These are phyloP conservation scores for Perccottus glenii DNA, from an alignment of 2,113 vertebrate genomes.

Conservation along the genomic window DNA sequence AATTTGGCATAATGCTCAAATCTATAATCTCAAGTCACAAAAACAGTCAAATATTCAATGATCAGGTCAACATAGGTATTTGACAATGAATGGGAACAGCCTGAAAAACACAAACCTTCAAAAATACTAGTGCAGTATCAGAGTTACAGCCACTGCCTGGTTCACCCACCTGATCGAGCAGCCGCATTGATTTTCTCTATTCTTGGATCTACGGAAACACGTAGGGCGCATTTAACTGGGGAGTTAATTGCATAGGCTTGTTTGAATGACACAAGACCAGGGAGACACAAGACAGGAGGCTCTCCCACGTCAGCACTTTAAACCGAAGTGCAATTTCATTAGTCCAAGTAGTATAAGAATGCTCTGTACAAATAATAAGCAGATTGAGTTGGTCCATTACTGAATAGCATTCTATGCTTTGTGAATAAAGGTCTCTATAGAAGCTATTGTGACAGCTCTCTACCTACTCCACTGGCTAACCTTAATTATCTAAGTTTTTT, in stretches of 20 bases:
- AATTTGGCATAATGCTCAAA: neutral
- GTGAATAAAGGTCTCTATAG: too few species aligned
- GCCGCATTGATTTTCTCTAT: constrained; percentile 40
- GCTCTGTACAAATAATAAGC: too few species aligned
- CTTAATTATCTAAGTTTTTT: too few species aligned
- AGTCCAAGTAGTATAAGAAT: constrained; percentile 25
- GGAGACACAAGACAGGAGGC: constrained; percentile 4
- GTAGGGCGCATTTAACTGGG: constrained; percentile 31
- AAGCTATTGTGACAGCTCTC: too few species aligned
- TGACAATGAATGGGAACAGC: neutral
- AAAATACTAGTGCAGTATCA: constrained; percentile 19
- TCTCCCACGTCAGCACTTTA: constrained; percentile 58
- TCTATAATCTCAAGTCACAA: neutral
- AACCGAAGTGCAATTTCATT: constrained; percentile 50
- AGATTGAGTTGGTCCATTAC: too few species aligned
- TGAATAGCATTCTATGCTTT: too few species aligned
- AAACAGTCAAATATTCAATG: constrained; percentile 13
- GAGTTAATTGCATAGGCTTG: constrained; percentile 54
- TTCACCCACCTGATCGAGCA: constrained; percentile 25
- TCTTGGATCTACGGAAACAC: constrained; percentile 27
- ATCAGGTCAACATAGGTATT: constrained; percentile 4
- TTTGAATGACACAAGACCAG: constrained; percentile 29
- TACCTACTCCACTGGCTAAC: too few species aligned
- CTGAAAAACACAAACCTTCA: constrained; percentile 18
- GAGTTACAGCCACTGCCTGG: constrained; percentile 18